phyloP scores from a whole-genome alignment of 2,113 vertebrate genomes.

The Dermatemys mawii region DNA sequence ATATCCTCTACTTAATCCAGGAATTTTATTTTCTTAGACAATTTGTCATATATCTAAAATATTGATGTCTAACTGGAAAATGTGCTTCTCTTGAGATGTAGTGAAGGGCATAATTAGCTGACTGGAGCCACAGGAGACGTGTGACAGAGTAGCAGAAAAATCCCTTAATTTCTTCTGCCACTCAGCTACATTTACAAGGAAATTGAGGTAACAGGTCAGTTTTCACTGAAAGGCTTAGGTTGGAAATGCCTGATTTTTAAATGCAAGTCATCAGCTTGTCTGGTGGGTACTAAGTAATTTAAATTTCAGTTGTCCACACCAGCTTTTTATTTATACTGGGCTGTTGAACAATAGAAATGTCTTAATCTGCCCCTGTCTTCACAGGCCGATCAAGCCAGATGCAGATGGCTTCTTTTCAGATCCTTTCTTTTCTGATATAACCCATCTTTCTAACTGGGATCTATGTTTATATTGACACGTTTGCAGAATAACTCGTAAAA shows the following conservation, averaged over 20 bases:
- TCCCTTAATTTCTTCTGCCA: background rate
- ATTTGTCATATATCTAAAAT: background rate
- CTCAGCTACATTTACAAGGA: background rate
- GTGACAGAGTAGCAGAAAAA: background rate
- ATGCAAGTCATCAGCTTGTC: conserved; percentile 10
- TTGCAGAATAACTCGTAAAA: background rate
- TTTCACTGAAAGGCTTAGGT: background rate
- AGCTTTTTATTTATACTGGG: background rate
- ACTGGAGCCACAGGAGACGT: background rate
- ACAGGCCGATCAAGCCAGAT: background rate
- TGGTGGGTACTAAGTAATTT: conserved; percentile 44
- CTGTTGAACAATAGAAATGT: background rate
- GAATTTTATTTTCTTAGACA: fast-evolving
- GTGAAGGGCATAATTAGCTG: background rate
- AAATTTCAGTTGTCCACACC: conserved; percentile 42
- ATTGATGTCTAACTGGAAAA: background rate
- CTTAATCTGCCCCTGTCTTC: background rate
- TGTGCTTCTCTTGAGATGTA: fast-evolving
- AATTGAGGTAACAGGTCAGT: conserved; percentile 53
- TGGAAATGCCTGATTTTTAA: conserved; percentile 38
- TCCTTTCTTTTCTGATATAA: background rate
- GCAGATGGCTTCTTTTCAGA: background rate
- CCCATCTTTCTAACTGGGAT: background rate
- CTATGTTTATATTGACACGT: background rate
- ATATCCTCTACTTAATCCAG: background rate